phyloP scores from a whole-genome alignment of 2,888 invertebrate species.

The Euproctis similis region DNA sequence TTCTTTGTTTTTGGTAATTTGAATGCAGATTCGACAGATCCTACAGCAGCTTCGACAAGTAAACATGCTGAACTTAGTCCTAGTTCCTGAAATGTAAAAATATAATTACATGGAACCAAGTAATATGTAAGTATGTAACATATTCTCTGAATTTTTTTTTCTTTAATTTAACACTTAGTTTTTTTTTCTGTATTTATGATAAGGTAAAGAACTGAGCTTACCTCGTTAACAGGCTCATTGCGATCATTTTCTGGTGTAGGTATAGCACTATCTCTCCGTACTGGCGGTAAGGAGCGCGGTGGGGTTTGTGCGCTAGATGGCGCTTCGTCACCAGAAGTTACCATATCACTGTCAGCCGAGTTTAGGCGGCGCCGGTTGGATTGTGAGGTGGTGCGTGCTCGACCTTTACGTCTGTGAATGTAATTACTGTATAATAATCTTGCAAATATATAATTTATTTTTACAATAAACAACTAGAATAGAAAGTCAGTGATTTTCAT shows the following conservation, averaged over 20 bases:
- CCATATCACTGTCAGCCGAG: slow-evolving; percentile 84
- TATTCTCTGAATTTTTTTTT: not conserved
- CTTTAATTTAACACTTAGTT: not conserved
- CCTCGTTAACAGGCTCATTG: slow-evolving; percentile 29
- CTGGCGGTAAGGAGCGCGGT: slow-evolving; percentile 37
- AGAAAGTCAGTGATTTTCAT: no score
- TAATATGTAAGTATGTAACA: not conserved
- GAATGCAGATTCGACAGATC: slow-evolving; percentile 87
- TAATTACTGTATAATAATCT: no score
- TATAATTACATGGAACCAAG: not conserved
- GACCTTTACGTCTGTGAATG: slow-evolving; percentile 79
- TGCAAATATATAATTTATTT: not conserved
- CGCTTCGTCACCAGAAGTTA: slow-evolving; percentile 84
- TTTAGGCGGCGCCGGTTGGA: slow-evolving; percentile 80
- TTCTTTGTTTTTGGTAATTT: slow-evolving; percentile 96
- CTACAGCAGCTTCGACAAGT: slow-evolving; percentile 88
- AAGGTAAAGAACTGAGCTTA: slow-evolving; percentile 11
- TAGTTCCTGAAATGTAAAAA: slow-evolving; percentile 49
- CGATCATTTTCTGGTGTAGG: slow-evolving; percentile 8
- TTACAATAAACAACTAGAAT: no score
- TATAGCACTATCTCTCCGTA: slow-evolving; percentile 23
- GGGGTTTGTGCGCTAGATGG: slow-evolving; percentile 64
- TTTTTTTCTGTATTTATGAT: not conserved
- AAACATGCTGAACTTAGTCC: slow-evolving; percentile 86
- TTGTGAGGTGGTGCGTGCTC: slow-evolving; percentile 79